Evolutionary conservation across 1,140 invertebrate genomes (phyloP).

Genomic region (Batillaria attramentaria): DNA sequence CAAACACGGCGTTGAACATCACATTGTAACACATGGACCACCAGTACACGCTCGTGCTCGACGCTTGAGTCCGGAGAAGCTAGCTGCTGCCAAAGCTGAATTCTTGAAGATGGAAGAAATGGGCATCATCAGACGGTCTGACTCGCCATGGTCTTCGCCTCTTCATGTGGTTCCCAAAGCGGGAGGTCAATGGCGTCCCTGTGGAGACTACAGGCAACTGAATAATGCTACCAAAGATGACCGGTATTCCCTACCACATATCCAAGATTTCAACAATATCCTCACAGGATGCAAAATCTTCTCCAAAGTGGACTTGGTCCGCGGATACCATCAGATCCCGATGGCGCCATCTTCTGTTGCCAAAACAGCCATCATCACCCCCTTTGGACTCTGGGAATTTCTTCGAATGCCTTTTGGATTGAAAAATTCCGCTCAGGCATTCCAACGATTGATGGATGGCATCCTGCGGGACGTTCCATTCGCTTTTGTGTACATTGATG

Average conservation of each 20-base stretch:
- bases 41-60: conserved; percentile 34
- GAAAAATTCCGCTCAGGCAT: conserved; percentile 28
- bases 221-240: conserved; percentile 66
- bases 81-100: conserved; percentile 34
- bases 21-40: conserved; percentile 33
- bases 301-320: conserved; percentile 42
- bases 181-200: conserved; percentile 65
- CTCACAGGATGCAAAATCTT: conserved; percentile 30
- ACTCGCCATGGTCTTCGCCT: conserved; percentile 69
- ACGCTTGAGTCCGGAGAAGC: conserved; percentile 23
- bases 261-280: conserved; percentile 26
- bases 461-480: conserved; percentile 23
- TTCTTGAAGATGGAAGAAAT: conserved; percentile 38
- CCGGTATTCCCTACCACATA: conserved; percentile 17
- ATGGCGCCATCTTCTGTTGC: conserved; percentile 26
- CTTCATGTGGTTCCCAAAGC: conserved; percentile 71
- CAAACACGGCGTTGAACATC: conserved; percentile 29
- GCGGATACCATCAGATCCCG: conserved; percentile 44
- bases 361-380: conserved; percentile 48
- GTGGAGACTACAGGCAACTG: conserved; percentile 72
- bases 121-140: conserved; percentile 33
- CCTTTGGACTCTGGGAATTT: conserved; percentile 49
- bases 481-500: conserved; percentile 39
- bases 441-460: conserved; percentile 29
- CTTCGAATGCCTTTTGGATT: conserved; percentile 35